phyloP scores from a whole-genome alignment of 2,113 vertebrate genomes.

The Hucho hucho region DNA sequence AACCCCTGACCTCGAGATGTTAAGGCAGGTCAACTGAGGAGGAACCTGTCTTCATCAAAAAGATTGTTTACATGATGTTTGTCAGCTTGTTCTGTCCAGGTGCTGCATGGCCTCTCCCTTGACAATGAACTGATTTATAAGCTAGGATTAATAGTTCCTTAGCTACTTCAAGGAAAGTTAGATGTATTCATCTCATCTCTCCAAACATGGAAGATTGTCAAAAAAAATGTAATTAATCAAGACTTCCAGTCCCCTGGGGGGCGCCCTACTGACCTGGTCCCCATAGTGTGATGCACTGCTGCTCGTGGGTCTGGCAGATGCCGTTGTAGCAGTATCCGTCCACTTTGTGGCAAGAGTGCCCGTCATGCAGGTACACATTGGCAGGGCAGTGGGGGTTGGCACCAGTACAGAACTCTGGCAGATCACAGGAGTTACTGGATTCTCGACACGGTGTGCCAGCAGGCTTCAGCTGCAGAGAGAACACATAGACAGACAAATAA shows the following conservation, averaged over 20 bases:
- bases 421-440: slow-evolving; percentile 91
- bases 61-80: too few relatives aligned
- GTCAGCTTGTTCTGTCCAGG: too few relatives aligned
- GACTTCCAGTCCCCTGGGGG: background rate
- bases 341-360: slow-evolving; percentile 82
- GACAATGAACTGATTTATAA: background rate
- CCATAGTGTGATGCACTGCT: slow-evolving; percentile 97
- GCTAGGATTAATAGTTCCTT: background rate
- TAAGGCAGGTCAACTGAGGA: too few relatives aligned
- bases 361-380: slow-evolving; percentile 95
- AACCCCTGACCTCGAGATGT: too few relatives aligned
- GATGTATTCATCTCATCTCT: background rate
- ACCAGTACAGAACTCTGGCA: slow-evolving; percentile 95
- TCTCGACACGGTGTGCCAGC: slow-evolving; percentile 87
- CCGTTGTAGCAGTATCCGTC: slow-evolving; percentile 97
- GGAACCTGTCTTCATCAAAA: too few relatives aligned
- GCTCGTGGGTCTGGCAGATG: slow-evolving; percentile 97
- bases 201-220: too few relatives aligned
- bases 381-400: slow-evolving; percentile 87
- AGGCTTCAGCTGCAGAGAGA: slow-evolving; percentile 80
- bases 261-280: slow-evolving; percentile 80
- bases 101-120: too few relatives aligned
- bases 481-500: background rate
- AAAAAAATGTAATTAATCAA: too few relatives aligned
- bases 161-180: too few relatives aligned